Evolutionary conservation across 1,140 invertebrate species (phyloP), one percentile per base, ranked within the genome.

Genomic region (Dicyema japonicum): DNA sequence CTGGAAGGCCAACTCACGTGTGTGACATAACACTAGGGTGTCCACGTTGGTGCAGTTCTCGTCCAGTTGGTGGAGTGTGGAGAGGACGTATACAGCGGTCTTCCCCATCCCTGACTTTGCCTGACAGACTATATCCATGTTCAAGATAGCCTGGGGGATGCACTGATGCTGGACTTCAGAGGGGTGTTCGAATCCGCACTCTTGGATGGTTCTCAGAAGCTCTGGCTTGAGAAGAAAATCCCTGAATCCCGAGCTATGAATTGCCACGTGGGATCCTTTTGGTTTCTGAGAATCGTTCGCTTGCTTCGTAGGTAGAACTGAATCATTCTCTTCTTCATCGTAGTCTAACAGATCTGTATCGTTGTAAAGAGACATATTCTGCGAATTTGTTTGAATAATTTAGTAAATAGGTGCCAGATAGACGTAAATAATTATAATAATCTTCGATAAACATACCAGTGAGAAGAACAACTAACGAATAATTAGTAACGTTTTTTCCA

Each of bases 41-140:
- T 30, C 22, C 8, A 6, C 4, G 8, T 22, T n/a, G n/a, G n/a
- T n/a, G n/a, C n/a, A n/a, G n/a, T n/a, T n/a, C n/a, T n/a, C n/a
- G 50, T 94, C 82, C 26, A 94, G 36, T 30, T 59, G 85, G 42
- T 97, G 85, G 15, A 94, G 54, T 3, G 85, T 94, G 2, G 85
- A 82, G 35, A 94, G 55, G 1, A 97, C 85, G 58, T 94, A 97
- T 1, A 97, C 85, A 28, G 85, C 85, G 0, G 85, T 94, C 57
- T 97, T 97, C 7, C 85, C 85, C 85, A 97, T 97, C 58, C 85
- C 85, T 38, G 85, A 97, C 50, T 94, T 97, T 1, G 85, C 85
- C 57, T 97, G 85, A 40, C 82, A 94, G 2, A 97, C 53, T 39
- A 97, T 85, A 51, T 94, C 85, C 78, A 94, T 92, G 21, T 80